These are phyloP conservation scores for Neolamprologus tretocephalus DNA, from an alignment of 2,113 vertebrate species.

Conservation along the genomic window DNA sequence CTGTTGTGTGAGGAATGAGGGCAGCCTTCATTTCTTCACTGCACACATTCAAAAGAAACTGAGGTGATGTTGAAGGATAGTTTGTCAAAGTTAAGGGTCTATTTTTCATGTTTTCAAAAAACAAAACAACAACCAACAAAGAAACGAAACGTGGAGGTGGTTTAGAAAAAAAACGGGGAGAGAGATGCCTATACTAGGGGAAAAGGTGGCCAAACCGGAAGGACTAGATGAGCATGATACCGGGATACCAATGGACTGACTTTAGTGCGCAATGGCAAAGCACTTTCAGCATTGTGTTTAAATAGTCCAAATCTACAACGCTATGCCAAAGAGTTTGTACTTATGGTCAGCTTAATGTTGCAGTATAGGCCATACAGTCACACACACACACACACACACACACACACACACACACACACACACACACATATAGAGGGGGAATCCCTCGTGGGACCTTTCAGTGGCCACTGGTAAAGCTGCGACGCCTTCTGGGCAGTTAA, in stretches of 20 bases:
- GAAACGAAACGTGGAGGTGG: not conserved
- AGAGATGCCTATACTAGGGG: not conserved
- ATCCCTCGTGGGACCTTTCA: not conserved
- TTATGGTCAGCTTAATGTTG: not conserved
- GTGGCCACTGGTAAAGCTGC: not conserved
- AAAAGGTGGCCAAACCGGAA: constrained; percentile 43
- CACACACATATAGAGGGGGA: fast-evolving
- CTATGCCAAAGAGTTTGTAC: not conserved
- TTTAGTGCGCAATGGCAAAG: not conserved
- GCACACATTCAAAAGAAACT: not conserved
- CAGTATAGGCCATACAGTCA: not conserved
- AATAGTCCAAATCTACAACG: not conserved
- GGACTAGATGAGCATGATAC: constrained; percentile 20
- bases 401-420: not conserved
- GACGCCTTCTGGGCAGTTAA: not conserved
- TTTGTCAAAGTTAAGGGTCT: not conserved
- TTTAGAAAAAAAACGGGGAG: not conserved
- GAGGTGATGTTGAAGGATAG: not conserved
- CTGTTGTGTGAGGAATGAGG: not conserved
- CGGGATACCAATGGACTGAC: not conserved
- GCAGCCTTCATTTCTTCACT: not conserved
- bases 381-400: not conserved
- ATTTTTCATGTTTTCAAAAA: not conserved
- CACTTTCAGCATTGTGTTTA: not conserved
- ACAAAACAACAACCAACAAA: not conserved